A percentile compares a stretch with the other conserved stretches of the same genome.
phyloP scores from a whole-genome alignment of 1,140 invertebrate species.

The Stegodyphus mimosarum region DNA sequence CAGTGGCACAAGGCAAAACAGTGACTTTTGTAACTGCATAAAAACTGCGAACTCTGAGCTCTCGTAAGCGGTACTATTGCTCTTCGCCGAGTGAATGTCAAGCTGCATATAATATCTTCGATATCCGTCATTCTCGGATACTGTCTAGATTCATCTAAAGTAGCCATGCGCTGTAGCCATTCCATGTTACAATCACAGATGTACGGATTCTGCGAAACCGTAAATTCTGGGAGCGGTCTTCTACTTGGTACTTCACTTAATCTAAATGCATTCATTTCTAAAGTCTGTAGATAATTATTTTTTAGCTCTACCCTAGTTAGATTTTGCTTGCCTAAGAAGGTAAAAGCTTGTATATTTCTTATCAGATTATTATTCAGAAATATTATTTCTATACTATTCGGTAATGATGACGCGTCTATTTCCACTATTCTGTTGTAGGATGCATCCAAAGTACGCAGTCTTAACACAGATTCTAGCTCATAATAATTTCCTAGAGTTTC shows the following conservation, averaged over 20 bases:
- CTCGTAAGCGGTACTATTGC: conserved; percentile 79
- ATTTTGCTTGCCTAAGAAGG: conserved; percentile 85
- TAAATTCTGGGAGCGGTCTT: conserved; percentile 82
- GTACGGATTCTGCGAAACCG: conserved; percentile 87
- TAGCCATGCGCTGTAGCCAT: conserved; percentile 78
- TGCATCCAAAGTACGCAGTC: conserved; percentile 82
- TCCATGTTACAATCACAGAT: conserved; percentile 90
- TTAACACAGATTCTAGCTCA: conserved; percentile 76
- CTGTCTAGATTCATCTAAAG: conserved; percentile 79
- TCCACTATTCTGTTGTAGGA: conserved; percentile 84
- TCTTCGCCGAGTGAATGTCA: conserved; percentile 82
- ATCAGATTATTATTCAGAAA: conserved; percentile 87
- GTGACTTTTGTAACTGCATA: conserved; percentile 91
- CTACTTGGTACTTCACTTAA: conserved; percentile 75
- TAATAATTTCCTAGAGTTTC: conserved; percentile 87
- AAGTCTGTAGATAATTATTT: conserved; percentile 83
- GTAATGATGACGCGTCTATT: conserved; percentile 79
- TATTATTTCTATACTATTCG: conserved; percentile 81
- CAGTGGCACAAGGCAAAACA: conserved; percentile 93
- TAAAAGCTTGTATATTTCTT: conserved; percentile 80
- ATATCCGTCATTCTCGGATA: conserved; percentile 91
- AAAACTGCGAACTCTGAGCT: conserved; percentile 86
- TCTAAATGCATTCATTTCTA: conserved; percentile 83
- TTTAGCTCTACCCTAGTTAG: conserved; percentile 85
- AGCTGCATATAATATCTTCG: conserved; percentile 88